Evolutionary conservation across 2,797 vertebrate species (phyloP).

Genomic region (Aythya fuligula): DNA sequence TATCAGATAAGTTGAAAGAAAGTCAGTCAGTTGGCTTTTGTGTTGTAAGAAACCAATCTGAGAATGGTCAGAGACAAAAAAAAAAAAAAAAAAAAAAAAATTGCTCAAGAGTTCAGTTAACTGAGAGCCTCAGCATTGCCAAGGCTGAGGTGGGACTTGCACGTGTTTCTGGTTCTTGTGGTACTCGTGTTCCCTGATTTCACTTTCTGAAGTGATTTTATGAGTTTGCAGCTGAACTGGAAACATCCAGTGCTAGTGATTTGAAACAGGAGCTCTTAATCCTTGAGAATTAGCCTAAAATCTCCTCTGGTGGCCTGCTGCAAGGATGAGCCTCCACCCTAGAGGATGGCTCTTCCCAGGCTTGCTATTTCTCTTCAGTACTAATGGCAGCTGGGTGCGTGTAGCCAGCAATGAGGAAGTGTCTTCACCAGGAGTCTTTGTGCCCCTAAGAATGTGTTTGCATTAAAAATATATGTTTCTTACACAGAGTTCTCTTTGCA

Average conservation of each 20-base stretch:
- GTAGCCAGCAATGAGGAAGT: neutral
- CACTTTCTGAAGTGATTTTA: neutral
- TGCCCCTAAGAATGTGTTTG: neutral
- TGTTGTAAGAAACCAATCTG: conserved; percentile 30
- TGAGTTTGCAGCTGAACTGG: neutral
- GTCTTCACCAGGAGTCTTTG: neutral
- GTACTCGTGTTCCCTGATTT: neutral
- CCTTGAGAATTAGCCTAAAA: neutral
- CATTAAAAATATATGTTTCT: neutral
- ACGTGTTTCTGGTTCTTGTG: neutral
- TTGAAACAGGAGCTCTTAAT: neutral
- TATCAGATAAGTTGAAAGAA: conserved; percentile 44
- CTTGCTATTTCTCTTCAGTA: neutral
- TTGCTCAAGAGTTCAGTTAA: neutral
- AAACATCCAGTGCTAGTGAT: neutral
- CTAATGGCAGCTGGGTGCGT: neutral
- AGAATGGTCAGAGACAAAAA: conserved; percentile 35
- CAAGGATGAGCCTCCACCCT: neutral
- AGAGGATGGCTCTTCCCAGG: neutral
- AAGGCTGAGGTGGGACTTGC: neutral
- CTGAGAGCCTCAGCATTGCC: neutral
- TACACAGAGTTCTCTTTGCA: neutral
- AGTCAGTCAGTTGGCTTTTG: conserved; percentile 5
- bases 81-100: neutral
- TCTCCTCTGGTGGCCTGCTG: neutral